These are phyloP conservation scores for Pseudoips prasinana DNA, from an alignment of 2,888 invertebrate species.

Conservation along the genomic window DNA sequence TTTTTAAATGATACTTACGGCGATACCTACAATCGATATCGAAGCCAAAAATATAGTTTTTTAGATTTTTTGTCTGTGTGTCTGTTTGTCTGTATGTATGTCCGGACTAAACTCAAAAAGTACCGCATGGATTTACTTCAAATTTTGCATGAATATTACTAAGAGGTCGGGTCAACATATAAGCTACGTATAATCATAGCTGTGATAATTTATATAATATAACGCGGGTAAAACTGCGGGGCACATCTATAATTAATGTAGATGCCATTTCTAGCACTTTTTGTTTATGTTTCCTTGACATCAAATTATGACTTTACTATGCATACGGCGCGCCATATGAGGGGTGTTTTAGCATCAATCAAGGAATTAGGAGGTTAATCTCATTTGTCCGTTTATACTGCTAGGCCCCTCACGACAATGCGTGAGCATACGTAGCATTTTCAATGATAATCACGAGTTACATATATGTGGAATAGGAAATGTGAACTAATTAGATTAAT, in stretches of 20 bases:
- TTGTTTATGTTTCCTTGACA: slow-evolving; percentile 20
- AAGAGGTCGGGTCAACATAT: no score
- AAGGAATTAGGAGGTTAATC: slow-evolving; percentile 67
- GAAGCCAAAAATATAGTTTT: no score
- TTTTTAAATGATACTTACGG: no score
- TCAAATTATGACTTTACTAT: slow-evolving; percentile 46
- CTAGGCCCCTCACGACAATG: slow-evolving; percentile 37
- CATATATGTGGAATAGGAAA: slow-evolving; percentile 24
- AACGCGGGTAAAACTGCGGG: no score
- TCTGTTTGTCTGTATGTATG: no score
- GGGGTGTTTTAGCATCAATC: slow-evolving; percentile 63
- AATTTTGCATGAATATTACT: no score
- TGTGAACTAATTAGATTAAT: slow-evolving; percentile 3
- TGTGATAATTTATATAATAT: no score
- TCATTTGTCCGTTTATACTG: slow-evolving; percentile 56
- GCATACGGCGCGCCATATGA: slow-evolving; percentile 35
- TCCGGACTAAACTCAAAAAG: no score
- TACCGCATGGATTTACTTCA: no score
- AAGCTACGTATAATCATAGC: no score
- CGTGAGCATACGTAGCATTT: slow-evolving; percentile 38
- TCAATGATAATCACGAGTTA: slow-evolving; percentile 39
- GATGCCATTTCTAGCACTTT: slow-evolving; percentile 19
- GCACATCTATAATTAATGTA: background rate
- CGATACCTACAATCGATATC: no score
- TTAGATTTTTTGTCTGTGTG: no score